Percentiles rank a stretch among this genome's conserved stretches.
These are phyloP conservation scores for Barnardius zonarius DNA, from an alignment of 2,113 vertebrate species.

Conservation along the genomic window DNA sequence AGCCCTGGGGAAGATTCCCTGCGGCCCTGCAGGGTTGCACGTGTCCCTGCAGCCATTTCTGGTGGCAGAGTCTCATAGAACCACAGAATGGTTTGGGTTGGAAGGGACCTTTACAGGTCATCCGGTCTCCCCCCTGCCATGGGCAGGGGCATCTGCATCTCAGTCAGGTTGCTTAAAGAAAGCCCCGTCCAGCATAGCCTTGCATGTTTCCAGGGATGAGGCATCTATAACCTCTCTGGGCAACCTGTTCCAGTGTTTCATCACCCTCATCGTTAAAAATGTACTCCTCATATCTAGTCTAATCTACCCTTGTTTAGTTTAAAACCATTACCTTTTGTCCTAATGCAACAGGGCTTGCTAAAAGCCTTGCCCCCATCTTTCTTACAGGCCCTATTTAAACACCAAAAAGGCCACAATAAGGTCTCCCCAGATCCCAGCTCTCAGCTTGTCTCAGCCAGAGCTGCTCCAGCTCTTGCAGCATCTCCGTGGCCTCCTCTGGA, in stretches of 20 bases:
- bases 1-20: background rate
- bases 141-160: background rate
- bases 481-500: background rate
- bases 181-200: background rate
- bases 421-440: background rate
- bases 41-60: background rate
- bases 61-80: background rate
- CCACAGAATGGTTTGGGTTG: background rate
- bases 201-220: background rate
- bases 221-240: background rate
- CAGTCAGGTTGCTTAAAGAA: background rate
- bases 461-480: background rate
- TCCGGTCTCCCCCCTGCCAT: background rate
- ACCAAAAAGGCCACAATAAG: background rate
- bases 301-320: background rate
- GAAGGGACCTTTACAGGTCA: background rate
- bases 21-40: background rate
- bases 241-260: background rate
- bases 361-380: background rate
- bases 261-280: background rate
- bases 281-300: background rate
- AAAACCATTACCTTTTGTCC: background rate
- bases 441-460: background rate
- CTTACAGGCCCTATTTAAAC: background rate
- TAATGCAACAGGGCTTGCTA: background rate